Evolutionary conservation across 2,888 invertebrate genomes (phyloP).

Genomic region (Agelastica alni): DNA sequence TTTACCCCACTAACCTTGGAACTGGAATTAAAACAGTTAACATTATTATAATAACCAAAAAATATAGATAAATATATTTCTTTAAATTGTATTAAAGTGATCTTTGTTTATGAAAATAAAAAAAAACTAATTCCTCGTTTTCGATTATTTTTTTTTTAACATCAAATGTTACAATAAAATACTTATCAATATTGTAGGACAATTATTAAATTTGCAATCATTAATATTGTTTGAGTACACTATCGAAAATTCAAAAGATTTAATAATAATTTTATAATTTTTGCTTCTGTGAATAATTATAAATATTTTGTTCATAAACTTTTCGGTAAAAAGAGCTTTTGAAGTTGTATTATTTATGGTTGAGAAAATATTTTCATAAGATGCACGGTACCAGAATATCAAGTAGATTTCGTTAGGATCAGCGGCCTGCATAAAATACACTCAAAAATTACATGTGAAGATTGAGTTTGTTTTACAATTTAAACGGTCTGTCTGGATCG

Average conservation of each 20-base stretch:
- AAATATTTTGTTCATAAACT: not conserved
- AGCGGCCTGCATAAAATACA: not conserved
- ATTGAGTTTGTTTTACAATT: constrained; percentile 3
- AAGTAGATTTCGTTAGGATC: constrained; percentile 2
- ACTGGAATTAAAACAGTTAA: too few relatives aligned
- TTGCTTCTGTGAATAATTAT: not conserved
- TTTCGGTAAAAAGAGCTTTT: not conserved
- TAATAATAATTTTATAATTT: not conserved
- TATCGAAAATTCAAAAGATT: not conserved
- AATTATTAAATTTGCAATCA: too few relatives aligned
- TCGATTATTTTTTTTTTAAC: not conserved
- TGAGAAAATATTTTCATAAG: not conserved
- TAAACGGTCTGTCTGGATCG: constrained; percentile 20
- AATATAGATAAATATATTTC: too few relatives aligned
- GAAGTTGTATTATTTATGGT: not conserved
- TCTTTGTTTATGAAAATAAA: too few relatives aligned
- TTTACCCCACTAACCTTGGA: too few relatives aligned
- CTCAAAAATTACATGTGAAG: not conserved
- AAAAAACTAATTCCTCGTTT: too few relatives aligned
- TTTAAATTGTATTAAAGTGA: too few relatives aligned
- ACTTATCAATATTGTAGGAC: too few relatives aligned
- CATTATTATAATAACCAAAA: too few relatives aligned
- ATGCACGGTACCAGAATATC: constrained; percentile 1
- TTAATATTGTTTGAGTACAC: not conserved
- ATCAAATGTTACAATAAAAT: too few relatives aligned